Conservation (phyloP, 2,888 invertebrate genomes). For the Drosophila emarginata region DNA sequence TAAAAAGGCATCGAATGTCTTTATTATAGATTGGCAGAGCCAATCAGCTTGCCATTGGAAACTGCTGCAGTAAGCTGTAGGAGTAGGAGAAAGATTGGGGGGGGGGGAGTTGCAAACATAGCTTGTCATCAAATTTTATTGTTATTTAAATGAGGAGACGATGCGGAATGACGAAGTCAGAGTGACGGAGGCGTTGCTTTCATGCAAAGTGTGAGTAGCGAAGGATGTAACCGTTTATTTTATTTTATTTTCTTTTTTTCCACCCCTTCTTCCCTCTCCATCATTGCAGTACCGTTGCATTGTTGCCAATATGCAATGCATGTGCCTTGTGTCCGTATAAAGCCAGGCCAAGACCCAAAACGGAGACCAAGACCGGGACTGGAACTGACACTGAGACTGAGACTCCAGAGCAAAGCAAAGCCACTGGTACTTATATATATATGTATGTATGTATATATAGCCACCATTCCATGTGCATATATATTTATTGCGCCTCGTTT, state of each 20-base stretch:
- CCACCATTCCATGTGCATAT: slow-evolving; percentile 25
- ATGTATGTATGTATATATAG: slow-evolving; percentile 33
- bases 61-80: slow-evolving; percentile 32
- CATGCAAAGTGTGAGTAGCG: slow-evolving; percentile 52
- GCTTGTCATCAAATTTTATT: slow-evolving; percentile 80
- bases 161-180: background rate
- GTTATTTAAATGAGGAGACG: slow-evolving; percentile 79
- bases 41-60: slow-evolving; percentile 57
- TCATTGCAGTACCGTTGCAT: slow-evolving; percentile 29
- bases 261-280: background rate
- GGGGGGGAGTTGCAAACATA: slow-evolving; percentile 33
- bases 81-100: background rate
- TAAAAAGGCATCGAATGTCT: slow-evolving; percentile 76
- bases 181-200: slow-evolving; percentile 1
- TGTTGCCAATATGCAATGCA: slow-evolving; percentile 75
- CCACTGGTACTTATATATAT: slow-evolving; percentile 48
- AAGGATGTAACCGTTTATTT: slow-evolving; percentile 16
- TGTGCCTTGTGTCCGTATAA: slow-evolving; percentile 69
- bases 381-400: background rate
- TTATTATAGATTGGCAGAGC: slow-evolving; percentile 69
- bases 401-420: slow-evolving; percentile 24
- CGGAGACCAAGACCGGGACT: slow-evolving; percentile 12
- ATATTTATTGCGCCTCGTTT: slow-evolving; percentile 78
- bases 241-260: background rate
- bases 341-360: slow-evolving; percentile 58